Evolutionary conservation across 2,113 vertebrate genomes (phyloP).

Genomic region (Polypterus bichir): DNA sequence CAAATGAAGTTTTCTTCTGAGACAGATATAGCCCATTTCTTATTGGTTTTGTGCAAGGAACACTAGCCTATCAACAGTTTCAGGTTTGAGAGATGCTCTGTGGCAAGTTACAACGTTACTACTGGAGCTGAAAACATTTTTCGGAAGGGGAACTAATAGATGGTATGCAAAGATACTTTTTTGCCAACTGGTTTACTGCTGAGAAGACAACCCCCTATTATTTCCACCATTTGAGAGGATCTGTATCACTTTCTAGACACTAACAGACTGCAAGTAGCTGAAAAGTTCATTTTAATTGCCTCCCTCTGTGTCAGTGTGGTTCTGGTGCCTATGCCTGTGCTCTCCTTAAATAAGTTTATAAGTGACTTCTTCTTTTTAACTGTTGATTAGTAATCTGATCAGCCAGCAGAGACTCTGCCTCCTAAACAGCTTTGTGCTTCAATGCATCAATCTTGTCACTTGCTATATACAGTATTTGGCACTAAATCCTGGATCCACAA

Average conservation of each 20-base stretch:
- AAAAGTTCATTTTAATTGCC: constrained; percentile 15
- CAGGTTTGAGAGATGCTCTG: constrained; percentile 19
- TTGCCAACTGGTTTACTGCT: constrained; percentile 17
- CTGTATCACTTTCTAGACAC: constrained; percentile 14
- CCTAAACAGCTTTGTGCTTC: constrained; percentile 13
- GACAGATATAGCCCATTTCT: too few species aligned
- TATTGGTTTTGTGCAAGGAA: constrained; percentile 16
- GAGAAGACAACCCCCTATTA: constrained; percentile 15
- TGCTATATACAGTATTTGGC: constrained; percentile 11
- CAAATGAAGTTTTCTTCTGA: too few species aligned
- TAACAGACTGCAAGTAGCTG: constrained; percentile 14
- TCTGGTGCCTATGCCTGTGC: constrained; percentile 6
- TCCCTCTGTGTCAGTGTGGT: constrained; percentile 12
- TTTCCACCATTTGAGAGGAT: constrained; percentile 21
- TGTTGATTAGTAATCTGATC: constrained; percentile 8
- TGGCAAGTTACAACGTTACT: constrained; percentile 20
- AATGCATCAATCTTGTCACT: constrained; percentile 15
- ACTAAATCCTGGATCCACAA: constrained; percentile 19
- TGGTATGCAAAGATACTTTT: constrained; percentile 19
- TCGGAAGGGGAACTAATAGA: constrained; percentile 3
- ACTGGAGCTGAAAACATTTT: constrained; percentile 22
- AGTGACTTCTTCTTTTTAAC: constrained; percentile 12
- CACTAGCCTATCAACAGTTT: constrained; percentile 18
- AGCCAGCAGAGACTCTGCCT: constrained; percentile 5
- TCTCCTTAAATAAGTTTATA: constrained; percentile 18